Evolutionary conservation across 1,140 invertebrate genomes (phyloP).

Genomic region (Drosophila eugracilis): DNA sequence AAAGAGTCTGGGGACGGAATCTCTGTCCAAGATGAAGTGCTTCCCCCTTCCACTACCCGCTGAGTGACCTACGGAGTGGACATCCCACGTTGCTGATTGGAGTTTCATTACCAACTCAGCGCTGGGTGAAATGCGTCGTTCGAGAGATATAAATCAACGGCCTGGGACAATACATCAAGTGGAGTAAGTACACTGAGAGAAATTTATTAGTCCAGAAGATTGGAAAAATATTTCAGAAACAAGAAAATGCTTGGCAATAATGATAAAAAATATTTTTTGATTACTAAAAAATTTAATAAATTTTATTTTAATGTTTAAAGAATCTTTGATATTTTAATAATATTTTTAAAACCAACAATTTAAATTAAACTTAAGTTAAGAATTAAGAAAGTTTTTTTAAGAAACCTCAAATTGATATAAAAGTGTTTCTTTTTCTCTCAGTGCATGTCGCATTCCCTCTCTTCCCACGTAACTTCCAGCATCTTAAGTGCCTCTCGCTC

Average conservation of each 20-base stretch:
- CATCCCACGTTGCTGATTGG: conserved; percentile 66
- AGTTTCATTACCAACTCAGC: conserved; percentile 75
- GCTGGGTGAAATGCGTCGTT: conserved; percentile 35
- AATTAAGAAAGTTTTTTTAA: no score
- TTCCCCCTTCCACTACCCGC: conserved; percentile 7
- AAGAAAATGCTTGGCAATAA: not conserved
- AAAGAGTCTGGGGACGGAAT: conserved; percentile 15
- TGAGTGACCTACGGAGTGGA: conserved; percentile 37
- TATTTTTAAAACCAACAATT: no score
- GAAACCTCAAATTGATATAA: no score
- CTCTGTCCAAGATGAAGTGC: conserved; percentile 12
- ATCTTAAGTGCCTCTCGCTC: conserved; percentile 62
- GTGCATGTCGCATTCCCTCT: not conserved
- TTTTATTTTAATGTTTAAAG: no score
- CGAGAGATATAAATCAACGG: conserved; percentile 77
- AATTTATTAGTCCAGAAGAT: no score
- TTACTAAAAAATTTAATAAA: no score
- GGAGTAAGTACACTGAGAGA: conserved; percentile 33
- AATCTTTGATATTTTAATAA: no score
- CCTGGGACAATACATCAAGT: conserved; percentile 76
- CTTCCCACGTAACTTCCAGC: not conserved
- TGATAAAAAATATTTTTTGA: no score
- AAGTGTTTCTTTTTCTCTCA: conserved; percentile 1
- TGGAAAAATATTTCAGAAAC: no score
- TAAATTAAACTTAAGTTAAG: no score